Percentiles rank a stretch among this genome's conserved stretches.
Conservation (phyloP, 2,888 invertebrate genomes). For the Harmothoe impar region DNA sequence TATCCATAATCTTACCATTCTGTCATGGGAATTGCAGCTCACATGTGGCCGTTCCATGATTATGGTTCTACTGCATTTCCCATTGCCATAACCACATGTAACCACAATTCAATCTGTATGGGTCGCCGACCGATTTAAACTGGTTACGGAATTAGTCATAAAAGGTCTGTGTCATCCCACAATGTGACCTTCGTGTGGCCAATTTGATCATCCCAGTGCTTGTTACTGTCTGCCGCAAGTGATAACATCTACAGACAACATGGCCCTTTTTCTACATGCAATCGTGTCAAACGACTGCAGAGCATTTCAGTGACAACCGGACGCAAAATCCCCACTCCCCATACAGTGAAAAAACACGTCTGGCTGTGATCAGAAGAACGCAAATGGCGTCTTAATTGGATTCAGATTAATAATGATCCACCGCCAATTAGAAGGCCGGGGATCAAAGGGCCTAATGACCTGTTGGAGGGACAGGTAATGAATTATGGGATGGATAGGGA, state of each 20-base stretch:
- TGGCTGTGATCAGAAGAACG: conserved; percentile 10
- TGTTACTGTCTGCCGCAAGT: not conserved
- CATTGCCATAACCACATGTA: not conserved
- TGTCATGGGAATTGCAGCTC: no score
- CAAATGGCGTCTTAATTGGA: conserved; percentile 53
- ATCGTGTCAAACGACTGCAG: no score
- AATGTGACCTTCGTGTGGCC: not conserved
- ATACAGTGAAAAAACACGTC: not conserved
- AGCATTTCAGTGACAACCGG: no score
- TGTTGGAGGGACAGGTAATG: conserved; percentile 35
- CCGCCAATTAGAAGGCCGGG: not conserved
- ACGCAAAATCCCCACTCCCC: no score
- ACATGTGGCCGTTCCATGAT: not conserved
- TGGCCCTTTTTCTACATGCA: not conserved
- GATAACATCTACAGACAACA: not conserved
- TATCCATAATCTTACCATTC: no score
- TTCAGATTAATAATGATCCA: conserved; percentile 31
- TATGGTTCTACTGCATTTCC: not conserved
- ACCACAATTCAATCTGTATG: no score
- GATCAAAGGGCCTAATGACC: conserved; percentile 34
- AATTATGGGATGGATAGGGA: not conserved
- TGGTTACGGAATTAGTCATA: conserved; percentile 9
- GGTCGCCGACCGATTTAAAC: no score
- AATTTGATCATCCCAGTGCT: not conserved
- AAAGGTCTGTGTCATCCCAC: not conserved